Evolutionary conservation across 2,888 invertebrate species (phyloP), one percentile per base, ranked within the genome.

Genomic region (Doris montereyensis): DNA sequence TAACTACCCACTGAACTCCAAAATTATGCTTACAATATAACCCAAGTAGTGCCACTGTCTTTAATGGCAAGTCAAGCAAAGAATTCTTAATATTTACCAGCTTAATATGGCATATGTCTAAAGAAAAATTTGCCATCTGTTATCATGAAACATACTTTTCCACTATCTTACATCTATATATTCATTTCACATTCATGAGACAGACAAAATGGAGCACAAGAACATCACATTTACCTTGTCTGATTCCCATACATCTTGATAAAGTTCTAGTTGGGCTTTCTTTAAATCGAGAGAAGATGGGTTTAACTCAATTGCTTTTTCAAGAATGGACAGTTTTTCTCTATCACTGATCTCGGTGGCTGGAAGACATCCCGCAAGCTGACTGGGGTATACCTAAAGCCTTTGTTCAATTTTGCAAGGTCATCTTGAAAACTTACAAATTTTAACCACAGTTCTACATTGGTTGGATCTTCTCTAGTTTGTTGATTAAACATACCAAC

Each of bases 371-470:
- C 76, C 10, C 68, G 60, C 41, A 80, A 41, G n/a, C 65, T 58
- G n/a, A 73, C 24, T 13, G 35, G 73, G 8, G 74, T 52, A 13
- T 52, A 24, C 24, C 67, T 67, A 24, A 78, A 62, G 75, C 72
- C 78, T 62, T 77, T 75, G 5, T 77, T 82, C 26, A 82, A 83
- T 24, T 81, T 75, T n/a, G 79, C 81, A 28, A 87, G 30, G 28
- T 87, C 84, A 78, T 92, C 91, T 84, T 92, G 92, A 83, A 91
- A 92, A n/a, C 88, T 84, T 2, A 92, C 87, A 88, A 92, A 92
- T 34, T 92, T 90, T 8, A 92, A 80, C 92, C 92, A 92, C 30
- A 89, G 79, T 34, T 87, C 77, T 8, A 91, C 83, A 85, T 92
- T 87, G 17, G 83, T 73, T 21, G 92, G 91, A 41, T 89, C 83